These are phyloP conservation scores for Drosophila guanche DNA, from an alignment of 1,140 invertebrate species.

Conservation along the genomic window DNA sequence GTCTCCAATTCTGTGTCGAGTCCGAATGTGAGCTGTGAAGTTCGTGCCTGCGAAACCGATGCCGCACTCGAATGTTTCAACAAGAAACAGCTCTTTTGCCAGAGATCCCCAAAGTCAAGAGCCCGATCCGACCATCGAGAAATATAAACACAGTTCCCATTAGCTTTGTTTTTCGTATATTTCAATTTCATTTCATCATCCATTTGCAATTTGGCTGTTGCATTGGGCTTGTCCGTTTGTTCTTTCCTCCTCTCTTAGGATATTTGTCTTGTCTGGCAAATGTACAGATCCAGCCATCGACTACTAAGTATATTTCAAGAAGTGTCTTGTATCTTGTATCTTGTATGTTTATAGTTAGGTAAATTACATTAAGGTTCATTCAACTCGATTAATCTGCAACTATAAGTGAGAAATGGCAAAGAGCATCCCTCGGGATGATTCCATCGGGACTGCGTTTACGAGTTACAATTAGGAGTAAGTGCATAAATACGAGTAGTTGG, in stretches of 20 bases:
- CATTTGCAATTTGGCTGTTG: slow-evolving; percentile 50
- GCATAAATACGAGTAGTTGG: slow-evolving; percentile 41
- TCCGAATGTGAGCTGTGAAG: slow-evolving; percentile 5
- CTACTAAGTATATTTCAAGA: slow-evolving; percentile 30
- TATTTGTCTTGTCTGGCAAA: slow-evolving; percentile 53
- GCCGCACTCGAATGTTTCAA: slow-evolving; percentile 51
- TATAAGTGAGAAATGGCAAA: slow-evolving; percentile 64
- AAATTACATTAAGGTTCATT: slow-evolving; percentile 58
- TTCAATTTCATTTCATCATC: slow-evolving; percentile 41
- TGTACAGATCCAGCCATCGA: slow-evolving; percentile 72
- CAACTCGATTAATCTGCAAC: slow-evolving; percentile 51
- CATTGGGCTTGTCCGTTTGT: slow-evolving; percentile 37
- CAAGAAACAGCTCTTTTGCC: slow-evolving; percentile 37
- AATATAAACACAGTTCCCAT: slow-evolving; percentile 14
- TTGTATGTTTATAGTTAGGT: slow-evolving; percentile 30
- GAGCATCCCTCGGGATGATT: slow-evolving; percentile 23
- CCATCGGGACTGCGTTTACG: no score
- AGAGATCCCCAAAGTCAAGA: slow-evolving; percentile 16
- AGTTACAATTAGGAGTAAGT: slow-evolving; percentile 3
- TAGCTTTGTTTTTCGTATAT: slow-evolving; percentile 45
- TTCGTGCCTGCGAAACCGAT: slow-evolving; percentile 78
- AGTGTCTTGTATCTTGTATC: slow-evolving; percentile 1
- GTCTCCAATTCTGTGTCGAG: slow-evolving; percentile 42
- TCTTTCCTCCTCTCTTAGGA: slow-evolving; percentile 26
- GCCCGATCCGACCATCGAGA: no score